phyloP scores from a whole-genome alignment of 2,888 invertebrate genomes.

The Cheilosia pagana region DNA sequence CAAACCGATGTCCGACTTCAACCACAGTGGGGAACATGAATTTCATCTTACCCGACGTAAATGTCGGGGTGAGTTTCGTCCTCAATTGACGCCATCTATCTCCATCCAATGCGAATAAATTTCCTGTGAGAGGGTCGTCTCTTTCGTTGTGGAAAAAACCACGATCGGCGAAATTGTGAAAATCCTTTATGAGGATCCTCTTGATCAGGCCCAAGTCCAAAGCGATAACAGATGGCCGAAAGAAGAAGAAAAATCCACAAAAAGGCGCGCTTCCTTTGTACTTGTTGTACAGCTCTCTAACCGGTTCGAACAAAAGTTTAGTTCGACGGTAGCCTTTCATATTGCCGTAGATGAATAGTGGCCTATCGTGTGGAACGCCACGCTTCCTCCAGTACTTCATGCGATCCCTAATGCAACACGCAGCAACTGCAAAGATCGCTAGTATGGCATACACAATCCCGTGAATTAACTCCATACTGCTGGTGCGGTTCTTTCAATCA shows the following conservation, averaged over 20 bases:
- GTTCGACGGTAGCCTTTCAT: not conserved
- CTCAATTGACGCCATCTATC: conserved; percentile 81
- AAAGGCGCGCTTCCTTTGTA: conserved; percentile 78
- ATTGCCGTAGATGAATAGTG: conserved; percentile 76
- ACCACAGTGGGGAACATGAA: conserved; percentile 77
- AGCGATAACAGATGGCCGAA: conserved; percentile 79
- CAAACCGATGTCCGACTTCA: conserved; percentile 79
- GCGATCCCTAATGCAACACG: conserved; percentile 7
- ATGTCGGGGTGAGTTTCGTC: conserved; percentile 78
- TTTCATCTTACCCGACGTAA: conserved; percentile 78
- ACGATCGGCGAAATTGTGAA: conserved; percentile 80
- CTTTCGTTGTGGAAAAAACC: conserved; percentile 79
- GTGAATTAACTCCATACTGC: conserved; percentile 1
- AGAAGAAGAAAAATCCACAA: conserved; percentile 79
- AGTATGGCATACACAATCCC: conserved; percentile 1
- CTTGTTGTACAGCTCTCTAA: conserved; percentile 76
- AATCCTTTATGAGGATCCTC: conserved; percentile 79
- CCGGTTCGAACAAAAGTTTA: not conserved
- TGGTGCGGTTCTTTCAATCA: not conserved
- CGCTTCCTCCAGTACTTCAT: conserved; percentile 76
- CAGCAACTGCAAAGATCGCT: not conserved
- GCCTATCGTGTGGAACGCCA: conserved; percentile 77
- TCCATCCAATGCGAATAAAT: conserved; percentile 82
- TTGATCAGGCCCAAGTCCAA: conserved; percentile 80
- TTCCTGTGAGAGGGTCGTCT: conserved; percentile 82